These are phyloP conservation scores for Plestiodon gilberti DNA, from an alignment of 2,113 vertebrate genomes.

Conservation along the genomic window DNA sequence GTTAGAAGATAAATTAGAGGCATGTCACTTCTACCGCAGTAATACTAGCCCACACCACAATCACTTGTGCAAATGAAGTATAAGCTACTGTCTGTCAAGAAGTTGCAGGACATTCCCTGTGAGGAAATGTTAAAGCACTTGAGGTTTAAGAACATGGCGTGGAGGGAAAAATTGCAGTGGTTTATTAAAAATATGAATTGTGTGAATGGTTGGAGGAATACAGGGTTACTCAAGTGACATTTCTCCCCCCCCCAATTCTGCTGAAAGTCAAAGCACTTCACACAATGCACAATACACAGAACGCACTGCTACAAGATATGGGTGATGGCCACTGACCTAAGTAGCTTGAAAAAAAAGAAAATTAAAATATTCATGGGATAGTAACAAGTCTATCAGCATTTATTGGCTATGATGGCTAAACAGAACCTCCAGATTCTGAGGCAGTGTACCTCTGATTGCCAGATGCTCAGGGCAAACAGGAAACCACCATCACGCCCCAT, in stretches of 20 bases:
- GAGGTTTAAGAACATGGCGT: too few relatives aligned
- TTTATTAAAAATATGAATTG: background rate
- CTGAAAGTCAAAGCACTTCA: background rate
- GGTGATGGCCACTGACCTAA: background rate
- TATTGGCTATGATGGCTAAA: background rate
- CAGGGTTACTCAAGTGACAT: too few relatives aligned
- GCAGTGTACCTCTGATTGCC: background rate
- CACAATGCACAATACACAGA: background rate
- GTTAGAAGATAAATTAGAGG: background rate
- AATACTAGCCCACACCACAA: background rate
- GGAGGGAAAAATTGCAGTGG: background rate
- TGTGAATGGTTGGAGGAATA: background rate
- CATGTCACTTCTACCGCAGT: background rate
- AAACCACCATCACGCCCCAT: too few relatives aligned
- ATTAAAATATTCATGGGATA: background rate
- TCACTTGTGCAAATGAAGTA: background rate
- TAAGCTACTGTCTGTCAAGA: background rate
- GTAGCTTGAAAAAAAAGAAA: too few relatives aligned
- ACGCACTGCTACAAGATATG: background rate
- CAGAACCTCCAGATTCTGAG: background rate
- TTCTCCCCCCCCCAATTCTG: too few relatives aligned
- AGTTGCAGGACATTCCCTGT: background rate
- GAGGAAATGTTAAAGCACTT: too few relatives aligned
- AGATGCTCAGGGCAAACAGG: background rate
- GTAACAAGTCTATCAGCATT: background rate